phyloP scores from a whole-genome alignment of 1,140 invertebrate genomes.

The Leptinotarsa lineolata region DNA sequence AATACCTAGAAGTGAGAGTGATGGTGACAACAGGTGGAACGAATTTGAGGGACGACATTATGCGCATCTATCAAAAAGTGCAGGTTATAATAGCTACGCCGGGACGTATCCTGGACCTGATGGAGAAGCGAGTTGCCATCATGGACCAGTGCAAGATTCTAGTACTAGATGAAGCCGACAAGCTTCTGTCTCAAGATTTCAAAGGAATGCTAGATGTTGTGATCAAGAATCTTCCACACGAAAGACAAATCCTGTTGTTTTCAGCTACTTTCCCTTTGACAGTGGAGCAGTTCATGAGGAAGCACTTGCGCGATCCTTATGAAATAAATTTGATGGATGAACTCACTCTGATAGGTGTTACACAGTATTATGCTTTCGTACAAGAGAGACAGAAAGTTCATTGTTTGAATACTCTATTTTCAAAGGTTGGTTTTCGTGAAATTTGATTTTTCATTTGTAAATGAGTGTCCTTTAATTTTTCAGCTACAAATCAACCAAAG shows the following conservation, averaged over 20 bases:
- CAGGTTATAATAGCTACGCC: conserved; percentile 99
- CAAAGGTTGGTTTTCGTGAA: conserved; percentile 71
- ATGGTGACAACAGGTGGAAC: conserved; percentile 99
- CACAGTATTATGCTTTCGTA: conserved; percentile 99
- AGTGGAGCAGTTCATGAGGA: conserved; percentile 99
- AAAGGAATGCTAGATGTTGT: conserved; percentile 96
- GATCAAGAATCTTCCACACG: conserved; percentile 85
- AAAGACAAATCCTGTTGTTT: conserved; percentile 97
- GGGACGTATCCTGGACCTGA: conserved; percentile 98
- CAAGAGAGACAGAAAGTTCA: conserved; percentile 99
- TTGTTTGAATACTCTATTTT: conserved; percentile 99
- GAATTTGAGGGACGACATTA: conserved; percentile 98
- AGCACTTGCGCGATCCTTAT: conserved; percentile 94
- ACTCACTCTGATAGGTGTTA: conserved; percentile 97
- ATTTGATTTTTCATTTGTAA: background rate
- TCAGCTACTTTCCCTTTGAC: conserved; percentile 99
- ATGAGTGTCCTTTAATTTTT: conserved; percentile 27
- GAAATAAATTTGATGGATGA: conserved; percentile 99
- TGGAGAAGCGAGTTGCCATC: conserved; percentile 95
- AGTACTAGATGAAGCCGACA: conserved; percentile 99
- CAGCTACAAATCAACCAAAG: conserved; percentile 99
- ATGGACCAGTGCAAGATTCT: conserved; percentile 96
- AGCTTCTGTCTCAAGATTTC: conserved; percentile 98
- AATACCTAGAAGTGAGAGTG: conserved; percentile 92
- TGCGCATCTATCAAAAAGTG: conserved; percentile 99